These are phyloP conservation scores for Myrmophylax atrothorax DNA, from an alignment of 2,113 vertebrate genomes.

Conservation along the genomic window DNA sequence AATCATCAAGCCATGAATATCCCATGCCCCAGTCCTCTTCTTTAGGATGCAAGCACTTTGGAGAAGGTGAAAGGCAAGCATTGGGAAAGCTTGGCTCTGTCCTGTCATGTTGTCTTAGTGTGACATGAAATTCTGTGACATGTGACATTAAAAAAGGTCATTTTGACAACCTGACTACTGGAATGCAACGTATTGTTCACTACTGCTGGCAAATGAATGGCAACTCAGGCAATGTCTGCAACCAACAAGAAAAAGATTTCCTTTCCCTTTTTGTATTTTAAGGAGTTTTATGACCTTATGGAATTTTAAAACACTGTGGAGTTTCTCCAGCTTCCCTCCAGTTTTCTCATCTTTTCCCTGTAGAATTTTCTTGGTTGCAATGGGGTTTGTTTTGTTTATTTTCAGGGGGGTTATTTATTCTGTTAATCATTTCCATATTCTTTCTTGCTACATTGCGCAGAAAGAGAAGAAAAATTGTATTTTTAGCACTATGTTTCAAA, in stretches of 20 bases:
- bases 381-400: not conserved
- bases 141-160: slow-evolving; percentile 85
- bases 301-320: not conserved
- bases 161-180: slow-evolving; percentile 64
- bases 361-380: not conserved
- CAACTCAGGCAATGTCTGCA: not conserved
- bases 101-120: slow-evolving; percentile 72
- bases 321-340: not conserved
- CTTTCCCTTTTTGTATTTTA: not conserved
- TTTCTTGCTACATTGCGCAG: not conserved
- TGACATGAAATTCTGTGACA: slow-evolving; percentile 76
- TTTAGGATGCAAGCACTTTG: slow-evolving; percentile 47
- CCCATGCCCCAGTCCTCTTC: not conserved
- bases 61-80: slow-evolving; percentile 4
- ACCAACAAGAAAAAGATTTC: slow-evolving; percentile 19
- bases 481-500: not conserved
- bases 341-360: not conserved
- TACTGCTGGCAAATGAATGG: slow-evolving; percentile 22
- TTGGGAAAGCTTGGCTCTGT: slow-evolving; percentile 55
- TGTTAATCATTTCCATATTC: not conserved
- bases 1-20: not conserved
- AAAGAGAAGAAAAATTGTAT: not conserved
- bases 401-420: not conserved
- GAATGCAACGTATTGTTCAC: slow-evolving; percentile 21
- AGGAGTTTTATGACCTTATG: not conserved